Base-by-base conservation (phyloP, 2,888 invertebrate species). In the Camptogramma bilineatum region DNA sequence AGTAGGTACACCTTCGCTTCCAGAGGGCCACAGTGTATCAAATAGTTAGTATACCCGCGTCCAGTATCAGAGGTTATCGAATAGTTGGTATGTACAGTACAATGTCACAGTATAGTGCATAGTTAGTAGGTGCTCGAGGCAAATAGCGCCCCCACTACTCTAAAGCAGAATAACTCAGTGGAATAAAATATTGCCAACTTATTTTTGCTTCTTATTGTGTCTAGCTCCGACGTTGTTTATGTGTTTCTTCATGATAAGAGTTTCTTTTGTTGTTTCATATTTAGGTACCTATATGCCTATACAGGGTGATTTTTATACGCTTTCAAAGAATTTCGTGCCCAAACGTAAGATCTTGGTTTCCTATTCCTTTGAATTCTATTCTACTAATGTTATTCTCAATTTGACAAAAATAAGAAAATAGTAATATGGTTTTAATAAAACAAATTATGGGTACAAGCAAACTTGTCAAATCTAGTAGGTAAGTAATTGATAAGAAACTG, bases 151-250 rank as follows among this genome's bases (percentile, higher is more conserved):
- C 70, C 74, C 83, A 89, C 89, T 85, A 86, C 16, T 52, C 31
- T 88, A 84, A 86, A 87, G 85, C 83, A 78, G 85, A 83, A 87
- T 91, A 90, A 91, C 84, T 91, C 90, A 88, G 86, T 79, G 78
- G 86, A 86, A 88, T 90, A 89, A 90, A 80, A 87, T 88, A 90
- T 88, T 84, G 82, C 85, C 80, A 82, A 85, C 83, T 85, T 87
- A 87, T 86, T 85, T 83, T 83, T 83, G 82, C 79, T 82, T 80
- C 81, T 87, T 86, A 85, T 86, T 83, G 83, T 79, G 65, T 73
- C 79, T 81, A 82, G 80, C 71, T 70, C n/a, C 75, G 69, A 62
- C 76, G 76, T 77, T 79, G 78, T 79, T 80, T 80, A 78, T 78
- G 75, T 60, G 63, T 62, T 66, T 62, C 62, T 54, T 57, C 46